Evolutionary conservation across 64 coral and sea anemone genomes (phyloP), one percentile per base, ranked within the genome.

Genomic region (Stichodactyla mertensii): DNA sequence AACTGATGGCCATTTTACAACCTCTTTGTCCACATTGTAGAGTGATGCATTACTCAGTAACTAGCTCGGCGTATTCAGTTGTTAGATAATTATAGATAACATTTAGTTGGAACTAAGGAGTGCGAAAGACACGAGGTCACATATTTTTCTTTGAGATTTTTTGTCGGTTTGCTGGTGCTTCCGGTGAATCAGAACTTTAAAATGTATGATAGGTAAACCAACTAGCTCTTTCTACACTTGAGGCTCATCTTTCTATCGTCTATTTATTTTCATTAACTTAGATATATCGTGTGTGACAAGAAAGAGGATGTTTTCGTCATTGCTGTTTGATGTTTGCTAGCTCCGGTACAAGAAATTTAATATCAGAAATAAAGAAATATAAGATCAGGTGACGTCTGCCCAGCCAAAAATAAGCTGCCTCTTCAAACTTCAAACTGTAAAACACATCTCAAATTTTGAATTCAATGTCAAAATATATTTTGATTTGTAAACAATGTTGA

Each of bases 251-350:
- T 11, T 27, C 23, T 74, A 74, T 74, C 69, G 24, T 74, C 10
- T 74, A 74, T 74, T 74, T 74, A 74, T 74, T 74, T 74, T 74
- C 26, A 74, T 74, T 26, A 74, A 74, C 69, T 31, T n/a, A 27
- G 22, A 27, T 31, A 26, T 74, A 11, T 74, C n/a, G n/a, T 74
- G n/a, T 69, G n/a, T 74, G 69, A 74, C 69, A 31, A 11, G 10
- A 14, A 19, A 11, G 24, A 31, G 24, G 69, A 74, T 74, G 69
- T 74, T 74, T 74, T 74, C 69, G 69, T 74, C 69, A 74, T 27
- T 11, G 14, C 9, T 9, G 56, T 58, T 58, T 26, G 26, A 66
- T 18, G 62, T 66, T 59, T n/a, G 24, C 69, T 13, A 74, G 23
- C 69, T 31, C 69, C 69, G 24, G n/a, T 74, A 26, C 26, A 12